phyloP scores from a whole-genome alignment of 2,797 vertebrate genomes.

The Scarus forsteni region DNA sequence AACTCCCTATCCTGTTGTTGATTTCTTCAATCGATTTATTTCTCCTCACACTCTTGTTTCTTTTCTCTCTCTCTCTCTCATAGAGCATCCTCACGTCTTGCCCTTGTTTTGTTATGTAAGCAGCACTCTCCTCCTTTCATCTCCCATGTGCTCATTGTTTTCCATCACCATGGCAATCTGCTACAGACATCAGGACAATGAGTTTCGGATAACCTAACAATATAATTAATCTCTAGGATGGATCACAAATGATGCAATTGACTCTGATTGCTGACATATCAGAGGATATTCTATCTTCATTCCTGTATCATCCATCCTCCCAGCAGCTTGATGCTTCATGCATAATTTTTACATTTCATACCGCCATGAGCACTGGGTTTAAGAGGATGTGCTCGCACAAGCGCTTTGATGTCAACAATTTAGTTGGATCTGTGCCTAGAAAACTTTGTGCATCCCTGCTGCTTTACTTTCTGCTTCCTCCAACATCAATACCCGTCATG shows the following conservation, averaged over 20 bases:
- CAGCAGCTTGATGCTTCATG: constrained; percentile 33
- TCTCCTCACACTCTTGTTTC: constrained; percentile 45
- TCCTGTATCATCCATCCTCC: constrained; percentile 25
- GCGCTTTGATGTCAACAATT: constrained; percentile 64
- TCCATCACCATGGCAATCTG: constrained; percentile 66
- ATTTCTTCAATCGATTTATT: constrained; percentile 67
- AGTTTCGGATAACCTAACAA: constrained; percentile 51
- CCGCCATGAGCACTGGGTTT: constrained; percentile 38
- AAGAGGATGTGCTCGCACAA: constrained; percentile 43
- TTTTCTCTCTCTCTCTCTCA: constrained; percentile 23
- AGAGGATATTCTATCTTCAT: constrained; percentile 52
- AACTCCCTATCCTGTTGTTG: constrained; percentile 37
- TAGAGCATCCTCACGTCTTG: constrained; percentile 49
- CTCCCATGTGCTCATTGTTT: constrained; percentile 55
- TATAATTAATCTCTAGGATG: constrained; percentile 55
- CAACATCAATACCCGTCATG: constrained; percentile 62
- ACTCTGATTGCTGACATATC: constrained; percentile 43
- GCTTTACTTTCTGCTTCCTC: constrained; percentile 48
- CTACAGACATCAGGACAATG: constrained; percentile 47
- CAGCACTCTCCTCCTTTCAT: constrained; percentile 51
- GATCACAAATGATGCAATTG: constrained; percentile 60
- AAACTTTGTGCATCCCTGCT: constrained; percentile 50
- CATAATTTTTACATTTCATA: constrained; percentile 59
- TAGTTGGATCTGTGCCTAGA: constrained; percentile 44
- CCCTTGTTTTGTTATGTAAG: constrained; percentile 71